Conservation (phyloP, 2,113 vertebrate species). For the Pelodiscus sinensis region DNA sequence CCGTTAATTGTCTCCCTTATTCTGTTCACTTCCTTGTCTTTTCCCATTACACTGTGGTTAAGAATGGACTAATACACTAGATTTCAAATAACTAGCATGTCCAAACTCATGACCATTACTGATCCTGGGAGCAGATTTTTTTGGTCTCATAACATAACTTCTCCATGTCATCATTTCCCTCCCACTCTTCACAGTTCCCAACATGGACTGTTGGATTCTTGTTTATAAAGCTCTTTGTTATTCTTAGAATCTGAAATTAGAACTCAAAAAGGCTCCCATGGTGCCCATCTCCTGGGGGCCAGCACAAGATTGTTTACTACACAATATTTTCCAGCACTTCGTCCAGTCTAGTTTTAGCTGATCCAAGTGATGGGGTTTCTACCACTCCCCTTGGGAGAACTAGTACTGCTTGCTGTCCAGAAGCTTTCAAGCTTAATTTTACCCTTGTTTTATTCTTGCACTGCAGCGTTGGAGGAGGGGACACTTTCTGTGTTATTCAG, state of each 20-base stretch:
- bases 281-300: neutral
- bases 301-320: slow-evolving; percentile 6
- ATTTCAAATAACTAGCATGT: neutral
- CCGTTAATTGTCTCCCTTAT: neutral
- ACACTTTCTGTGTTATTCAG: neutral
- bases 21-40: neutral
- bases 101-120: neutral
- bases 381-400: neutral
- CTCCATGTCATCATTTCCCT: neutral
- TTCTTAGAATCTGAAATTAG: slow-evolving; percentile 23
- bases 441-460: neutral
- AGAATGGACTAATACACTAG: neutral
- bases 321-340: slow-evolving; percentile 29
- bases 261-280: neutral
- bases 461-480: neutral
- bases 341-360: slow-evolving; percentile 13
- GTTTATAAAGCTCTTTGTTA: neutral
- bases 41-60: neutral
- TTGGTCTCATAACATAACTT: neutral
- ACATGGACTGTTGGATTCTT: neutral
- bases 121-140: neutral
- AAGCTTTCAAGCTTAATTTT: neutral
- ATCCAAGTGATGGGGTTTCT: slow-evolving; percentile 1
- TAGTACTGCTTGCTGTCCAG: neutral
- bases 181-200: neutral